Evolutionary conservation across 2,113 vertebrate genomes (phyloP).

Genomic region (Piaya cayana): DNA sequence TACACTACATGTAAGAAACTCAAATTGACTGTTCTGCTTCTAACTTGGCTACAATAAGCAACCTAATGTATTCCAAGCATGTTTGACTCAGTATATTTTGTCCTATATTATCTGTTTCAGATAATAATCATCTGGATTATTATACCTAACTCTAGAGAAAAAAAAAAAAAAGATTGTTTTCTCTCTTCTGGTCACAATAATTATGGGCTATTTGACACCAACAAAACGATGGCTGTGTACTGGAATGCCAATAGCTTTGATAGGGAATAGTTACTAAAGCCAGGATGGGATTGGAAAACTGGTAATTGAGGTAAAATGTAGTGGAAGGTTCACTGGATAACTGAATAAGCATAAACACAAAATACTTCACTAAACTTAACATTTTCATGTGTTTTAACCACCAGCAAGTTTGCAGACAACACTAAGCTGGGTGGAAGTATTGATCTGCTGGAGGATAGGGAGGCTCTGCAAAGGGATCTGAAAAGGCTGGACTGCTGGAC

Average conservation of each 20-base stretch:
- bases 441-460: no score
- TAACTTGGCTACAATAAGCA: neutral
- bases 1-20: neutral
- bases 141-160: neutral
- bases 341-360: neutral
- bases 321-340: neutral
- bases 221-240: neutral
- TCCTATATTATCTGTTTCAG: neutral
- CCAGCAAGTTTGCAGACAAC: no score
- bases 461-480: no score
- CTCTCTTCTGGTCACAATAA: neutral
- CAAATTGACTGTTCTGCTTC: neutral
- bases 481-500: no score
- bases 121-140: neutral
- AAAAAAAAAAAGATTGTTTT: neutral
- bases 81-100: neutral
- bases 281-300: neutral
- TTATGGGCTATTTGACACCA: neutral
- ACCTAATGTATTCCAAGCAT: no score
- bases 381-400: neutral
- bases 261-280: neutral
- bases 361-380: neutral
- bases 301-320: neutral
- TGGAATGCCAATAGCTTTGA: neutral
- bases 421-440: no score